Conservation (phyloP, 2,797 vertebrate genomes). For the Anguilla marmorata region DNA sequence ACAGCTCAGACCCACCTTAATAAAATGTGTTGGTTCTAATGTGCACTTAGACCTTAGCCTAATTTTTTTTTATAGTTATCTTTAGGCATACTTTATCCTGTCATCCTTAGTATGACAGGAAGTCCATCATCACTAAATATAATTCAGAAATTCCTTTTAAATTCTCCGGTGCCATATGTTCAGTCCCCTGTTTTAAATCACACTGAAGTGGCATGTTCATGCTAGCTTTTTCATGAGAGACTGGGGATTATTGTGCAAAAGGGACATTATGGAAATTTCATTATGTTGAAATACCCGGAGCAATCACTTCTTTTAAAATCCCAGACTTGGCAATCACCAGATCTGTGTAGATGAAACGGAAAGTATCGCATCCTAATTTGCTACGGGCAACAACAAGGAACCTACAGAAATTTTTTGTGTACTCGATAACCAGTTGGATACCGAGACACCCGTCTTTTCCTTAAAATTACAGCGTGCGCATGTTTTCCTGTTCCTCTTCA, state of each 20-base stretch:
- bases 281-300: slow-evolving; percentile 13
- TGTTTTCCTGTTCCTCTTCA: neutral
- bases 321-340: slow-evolving; percentile 13
- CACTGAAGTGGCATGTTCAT: neutral
- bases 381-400: neutral
- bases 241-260: slow-evolving; percentile 14
- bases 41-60: neutral
- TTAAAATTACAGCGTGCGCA: neutral
- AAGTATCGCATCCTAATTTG: slow-evolving; percentile 20
- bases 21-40: neutral
- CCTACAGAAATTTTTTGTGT: neutral
- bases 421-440: neutral
- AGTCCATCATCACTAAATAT: slow-evolving; percentile 8
- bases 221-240: neutral
- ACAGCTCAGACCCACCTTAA: neutral
- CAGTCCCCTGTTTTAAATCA: neutral
- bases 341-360: neutral
- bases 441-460: neutral
- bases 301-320: slow-evolving; percentile 20
- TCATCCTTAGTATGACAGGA: slow-evolving; percentile 1
- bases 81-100: neutral
- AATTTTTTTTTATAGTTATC: neutral
- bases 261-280: slow-evolving; percentile 27
- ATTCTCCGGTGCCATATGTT: neutral
- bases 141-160: slow-evolving; percentile 1